Conservation (phyloP, 1,140 invertebrate species). For the Eciton burchellii region DNA sequence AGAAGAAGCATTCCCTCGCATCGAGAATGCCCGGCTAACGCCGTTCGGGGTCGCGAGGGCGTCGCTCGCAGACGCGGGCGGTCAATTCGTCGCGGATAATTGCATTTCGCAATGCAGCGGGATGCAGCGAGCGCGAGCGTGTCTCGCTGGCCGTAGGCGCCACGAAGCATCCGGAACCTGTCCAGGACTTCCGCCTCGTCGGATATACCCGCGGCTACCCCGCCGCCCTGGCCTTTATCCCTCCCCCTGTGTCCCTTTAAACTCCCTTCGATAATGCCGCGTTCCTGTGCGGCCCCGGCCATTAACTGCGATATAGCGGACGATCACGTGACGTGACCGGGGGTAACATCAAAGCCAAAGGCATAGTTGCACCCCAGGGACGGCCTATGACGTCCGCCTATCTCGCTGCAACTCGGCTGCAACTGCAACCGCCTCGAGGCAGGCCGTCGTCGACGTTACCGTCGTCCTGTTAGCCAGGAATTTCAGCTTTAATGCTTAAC, state of each 20-base stretch:
- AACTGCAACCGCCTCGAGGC: conserved; percentile 63
- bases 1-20: no score
- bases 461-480: conserved; percentile 35
- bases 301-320: conserved; percentile 81
- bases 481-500: conserved; percentile 53
- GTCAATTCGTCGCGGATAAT: conserved; percentile 77
- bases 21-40: no score
- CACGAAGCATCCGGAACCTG: conserved; percentile 65
- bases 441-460: conserved; percentile 61
- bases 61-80: conserved; percentile 37
- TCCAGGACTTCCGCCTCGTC: conserved; percentile 52
- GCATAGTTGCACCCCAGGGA: conserved; percentile 82
- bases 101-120: conserved; percentile 80
- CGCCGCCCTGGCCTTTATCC: conserved; percentile 30
- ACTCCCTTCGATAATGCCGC: conserved; percentile 65
- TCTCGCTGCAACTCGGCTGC: conserved; percentile 56
- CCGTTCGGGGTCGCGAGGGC: neutral
- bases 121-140: conserved; percentile 63
- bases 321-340: conserved; percentile 78
- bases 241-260: conserved; percentile 30
- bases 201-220: conserved; percentile 46
- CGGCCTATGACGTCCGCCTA: conserved; percentile 70
- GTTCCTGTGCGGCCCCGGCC: conserved; percentile 74
- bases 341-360: conserved; percentile 85
- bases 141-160: conserved; percentile 69